phyloP scores from a whole-genome alignment of 1,140 invertebrate species.

The Caenorhabditis briggsae region DNA sequence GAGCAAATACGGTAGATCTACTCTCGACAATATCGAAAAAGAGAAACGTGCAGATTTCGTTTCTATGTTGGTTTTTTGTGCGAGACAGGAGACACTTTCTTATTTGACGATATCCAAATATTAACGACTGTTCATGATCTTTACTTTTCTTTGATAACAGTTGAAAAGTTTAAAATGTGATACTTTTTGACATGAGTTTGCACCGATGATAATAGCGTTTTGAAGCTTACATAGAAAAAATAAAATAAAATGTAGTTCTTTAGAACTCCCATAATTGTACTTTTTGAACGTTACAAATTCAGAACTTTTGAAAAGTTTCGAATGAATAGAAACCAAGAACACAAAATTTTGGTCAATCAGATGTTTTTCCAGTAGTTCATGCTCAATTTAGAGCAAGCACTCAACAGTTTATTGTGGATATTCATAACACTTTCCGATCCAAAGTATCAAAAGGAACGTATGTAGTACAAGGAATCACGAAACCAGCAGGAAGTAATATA shows the following conservation, averaged over 20 bases:
- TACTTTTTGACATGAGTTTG: too few relatives aligned
- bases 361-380: neutral
- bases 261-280: too few relatives aligned
- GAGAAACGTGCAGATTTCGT: neutral
- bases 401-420: conserved; percentile 49
- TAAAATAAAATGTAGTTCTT: too few relatives aligned
- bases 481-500: conserved; percentile 46
- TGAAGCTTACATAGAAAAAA: too few relatives aligned
- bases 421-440: conserved; percentile 47
- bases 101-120: neutral
- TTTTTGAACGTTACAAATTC: too few relatives aligned
- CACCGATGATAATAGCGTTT: too few relatives aligned
- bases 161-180: too few relatives aligned
- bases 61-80: neutral
- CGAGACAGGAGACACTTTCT: neutral
- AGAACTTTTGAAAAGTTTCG: too few relatives aligned
- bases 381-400: neutral
- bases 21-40: neutral
- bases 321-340: too few relatives aligned
- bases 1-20: too few relatives aligned
- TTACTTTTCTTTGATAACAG: neutral
- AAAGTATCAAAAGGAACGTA: conserved; percentile 50
- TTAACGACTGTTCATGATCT: neutral
- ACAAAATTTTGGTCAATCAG: too few relatives aligned
- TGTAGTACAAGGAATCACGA: neutral